Conservation (phyloP, 2,113 vertebrate genomes). For the Ahaetulla prasina region DNA sequence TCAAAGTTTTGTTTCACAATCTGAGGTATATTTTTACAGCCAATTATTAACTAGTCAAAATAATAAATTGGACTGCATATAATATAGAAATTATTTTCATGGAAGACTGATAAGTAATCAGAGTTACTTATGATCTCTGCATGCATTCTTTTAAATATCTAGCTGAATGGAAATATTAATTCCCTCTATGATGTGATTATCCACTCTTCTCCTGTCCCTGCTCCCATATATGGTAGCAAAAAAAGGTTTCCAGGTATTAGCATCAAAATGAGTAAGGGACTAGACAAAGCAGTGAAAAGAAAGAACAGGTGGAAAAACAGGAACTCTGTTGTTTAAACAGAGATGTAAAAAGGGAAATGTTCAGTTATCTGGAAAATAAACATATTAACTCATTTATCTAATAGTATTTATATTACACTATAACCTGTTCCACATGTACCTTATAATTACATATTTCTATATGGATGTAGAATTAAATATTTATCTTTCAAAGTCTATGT, state of each 20-base stretch:
- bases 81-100: not conserved
- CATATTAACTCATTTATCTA: not conserved
- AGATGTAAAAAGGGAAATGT: not conserved
- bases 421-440: not conserved
- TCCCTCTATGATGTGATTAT: not conserved
- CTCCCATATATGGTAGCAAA: too few species aligned
- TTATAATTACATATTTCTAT: not conserved
- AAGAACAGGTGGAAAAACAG: not conserved
- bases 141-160: not conserved
- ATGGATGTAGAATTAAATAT: not conserved
- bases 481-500: not conserved
- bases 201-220: not conserved
- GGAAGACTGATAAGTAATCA: too few species aligned
- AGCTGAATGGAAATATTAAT: not conserved
- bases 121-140: not conserved
- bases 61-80: not conserved
- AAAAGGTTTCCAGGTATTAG: not conserved
- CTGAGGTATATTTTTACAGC: not conserved
- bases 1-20: not conserved
- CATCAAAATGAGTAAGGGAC: not conserved
- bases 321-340: not conserved
- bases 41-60: not conserved
- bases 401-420: not conserved
- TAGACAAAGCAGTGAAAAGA: not conserved
- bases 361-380: not conserved